Evolutionary conservation across 64 coral and sea anemone genomes (phyloP).

Genomic region (Montipora sp.): DNA sequence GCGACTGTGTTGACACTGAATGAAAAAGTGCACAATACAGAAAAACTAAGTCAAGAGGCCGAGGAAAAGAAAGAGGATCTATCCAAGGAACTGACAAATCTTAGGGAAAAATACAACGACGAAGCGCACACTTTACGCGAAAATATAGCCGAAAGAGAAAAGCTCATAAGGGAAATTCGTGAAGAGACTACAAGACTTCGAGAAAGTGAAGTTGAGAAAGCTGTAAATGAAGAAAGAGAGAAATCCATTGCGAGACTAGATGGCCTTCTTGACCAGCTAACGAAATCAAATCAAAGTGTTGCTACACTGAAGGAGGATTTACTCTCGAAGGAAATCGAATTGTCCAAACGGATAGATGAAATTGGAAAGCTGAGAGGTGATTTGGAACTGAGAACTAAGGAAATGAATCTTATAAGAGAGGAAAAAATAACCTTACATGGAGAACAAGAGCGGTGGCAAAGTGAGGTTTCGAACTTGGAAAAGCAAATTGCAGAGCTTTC

Average conservation of each 20-base stretch:
- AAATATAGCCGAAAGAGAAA: slow-evolving; percentile 8
- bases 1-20: slow-evolving; percentile 71
- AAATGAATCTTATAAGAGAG: slow-evolving; percentile 46
- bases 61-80: slow-evolving; percentile 43
- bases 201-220: slow-evolving; percentile 55
- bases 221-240: slow-evolving; percentile 63
- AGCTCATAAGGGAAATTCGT: slow-evolving; percentile 24
- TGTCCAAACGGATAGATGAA: slow-evolving; percentile 45
- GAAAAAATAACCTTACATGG: slow-evolving; percentile 61
- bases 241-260: slow-evolving; percentile 72
- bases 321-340: slow-evolving; percentile 42
- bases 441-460: slow-evolving; percentile 49
- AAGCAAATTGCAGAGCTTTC: slow-evolving; percentile 17
- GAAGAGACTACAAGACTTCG: slow-evolving; percentile 21
- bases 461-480: slow-evolving; percentile 15
- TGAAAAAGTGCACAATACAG: slow-evolving; percentile 57
- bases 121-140: neutral
- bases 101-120: slow-evolving; percentile 1
- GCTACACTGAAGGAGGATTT: slow-evolving; percentile 46
- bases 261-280: slow-evolving; percentile 76
- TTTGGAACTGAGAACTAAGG: slow-evolving; percentile 67
- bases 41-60: slow-evolving; percentile 21
- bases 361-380: slow-evolving; percentile 35
- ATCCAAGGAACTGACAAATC: slow-evolving; percentile 27
- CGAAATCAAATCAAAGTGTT: slow-evolving; percentile 61